Evolutionary conservation across 2,113 vertebrate species (phyloP), one percentile per base, ranked within the genome.

Genomic region (Enhydra lutris): DNA sequence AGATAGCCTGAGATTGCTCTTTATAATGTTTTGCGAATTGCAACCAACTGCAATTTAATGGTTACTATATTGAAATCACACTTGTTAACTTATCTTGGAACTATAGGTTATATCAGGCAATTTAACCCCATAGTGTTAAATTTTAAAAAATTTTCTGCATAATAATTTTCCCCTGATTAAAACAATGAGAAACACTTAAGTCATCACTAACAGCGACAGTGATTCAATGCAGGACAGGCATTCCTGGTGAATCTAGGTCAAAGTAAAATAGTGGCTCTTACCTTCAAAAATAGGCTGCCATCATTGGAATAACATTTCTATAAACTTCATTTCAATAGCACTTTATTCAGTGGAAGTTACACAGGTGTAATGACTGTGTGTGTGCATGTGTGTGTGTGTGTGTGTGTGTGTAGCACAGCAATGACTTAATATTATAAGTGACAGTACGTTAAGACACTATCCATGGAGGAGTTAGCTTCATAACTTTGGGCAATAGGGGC

Each of bases 161-260:
- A 71, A 83, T 42, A 34, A 67, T 73, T 91, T 94, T 29, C 24
- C 0, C 0, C 5, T 88, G 57, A 90, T 45, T 91, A 85, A 87
- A 92, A 90, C 23, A 74, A 90, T 76, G 20, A 91, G 57, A 94
- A 91, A 7, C 4, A 42, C 36, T 79, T 63, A 91, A 96, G 47
- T 92, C 80, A 83, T 89, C 90, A 85, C 47, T 86, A 94, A 95
- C 84, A 92, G 88, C 88, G 31, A 52, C 57, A 80, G n/a, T 81
- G 71, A 93, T 34, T 90, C 29, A 93, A n/a, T 59, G 14, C 31
- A 93, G 4, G 36, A 10, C n/a, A 93, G 42, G 0, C 31, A 81
- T 95, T 93, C 24, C 34, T 97, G 96, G 10, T 95, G 20, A 89
- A 39, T 96, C 34, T 93, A 89, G 7, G 73, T 89, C 45, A 96